A percentile compares a stretch with the other conserved stretches of the same genome.
phyloP scores from a whole-genome alignment of 2,113 vertebrate genomes.

The Climacteris rufus region DNA sequence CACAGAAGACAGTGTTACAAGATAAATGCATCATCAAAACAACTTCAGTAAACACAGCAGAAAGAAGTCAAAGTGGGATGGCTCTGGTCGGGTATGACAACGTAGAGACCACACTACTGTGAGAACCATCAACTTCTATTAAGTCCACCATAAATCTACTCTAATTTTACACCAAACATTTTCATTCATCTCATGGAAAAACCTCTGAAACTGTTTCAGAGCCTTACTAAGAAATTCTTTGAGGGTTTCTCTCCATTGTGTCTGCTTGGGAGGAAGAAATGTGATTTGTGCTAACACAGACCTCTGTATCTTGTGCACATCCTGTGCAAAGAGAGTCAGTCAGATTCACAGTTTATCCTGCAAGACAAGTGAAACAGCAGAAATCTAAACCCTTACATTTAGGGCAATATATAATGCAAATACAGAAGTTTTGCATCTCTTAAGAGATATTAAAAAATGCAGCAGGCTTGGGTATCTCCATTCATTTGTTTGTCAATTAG shows the following conservation, averaged over 20 bases:
- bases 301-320: neutral
- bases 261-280: neutral
- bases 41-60: neutral
- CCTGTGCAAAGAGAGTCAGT: neutral
- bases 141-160: neutral
- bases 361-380: neutral
- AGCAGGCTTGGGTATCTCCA: neutral
- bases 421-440: neutral
- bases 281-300: neutral
- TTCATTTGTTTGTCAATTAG: neutral
- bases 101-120: rapidly evolving
- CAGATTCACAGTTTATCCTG: neutral
- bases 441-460: neutral
- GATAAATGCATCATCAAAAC: neutral
- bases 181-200: neutral
- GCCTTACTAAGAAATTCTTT: neutral
- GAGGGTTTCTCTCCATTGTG: neutral
- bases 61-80: neutral
- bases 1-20: neutral
- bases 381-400: neutral
- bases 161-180: neutral
- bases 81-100: rapidly evolving
- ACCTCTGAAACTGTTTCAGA: neutral
- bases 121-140: neutral
- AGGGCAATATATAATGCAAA: neutral